Base-by-base conservation (phyloP, 2,888 invertebrate genomes). In the Eurytoma adleriae region DNA sequence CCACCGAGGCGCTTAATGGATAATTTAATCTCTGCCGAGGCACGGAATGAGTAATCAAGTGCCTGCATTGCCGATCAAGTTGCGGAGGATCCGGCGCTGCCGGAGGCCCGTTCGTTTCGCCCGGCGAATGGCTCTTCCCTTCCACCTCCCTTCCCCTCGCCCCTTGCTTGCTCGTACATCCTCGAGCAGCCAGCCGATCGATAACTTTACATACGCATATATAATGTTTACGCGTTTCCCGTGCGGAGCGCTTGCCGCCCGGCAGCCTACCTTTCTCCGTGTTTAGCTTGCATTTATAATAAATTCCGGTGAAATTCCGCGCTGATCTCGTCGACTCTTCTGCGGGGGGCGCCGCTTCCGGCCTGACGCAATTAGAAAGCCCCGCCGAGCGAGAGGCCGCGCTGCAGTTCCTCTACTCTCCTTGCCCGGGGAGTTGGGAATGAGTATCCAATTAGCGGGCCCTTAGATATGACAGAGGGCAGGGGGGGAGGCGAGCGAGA, bases 1-100 rank as follows among this genome's bases (percentile, higher is more conserved):
- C 79, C 69, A 67, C 83, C 73, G 73, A 81, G 82, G 81, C 82
- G 81, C 77, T 81, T 84, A 83, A 83, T 83, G 81, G 84, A 84
- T 84, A 83, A 84, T 84, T 84, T 84, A 85, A 82, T 78, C 78
- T 73, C 69, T 64, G 74, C 61, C 78, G 40, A 74, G 73, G 68
- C 70, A 30, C 64, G 64, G 69, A 69, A 69, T 74, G 74, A 79
- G 74, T 75, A 79, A 79, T 79, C 74, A 74, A 74, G 50, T 69
- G 20, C 27, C 59, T 69, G 73, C 66, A 70, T 74, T 40, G 70
- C 59, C 62, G 61, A 78, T 73, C 78, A 64, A 77, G 62, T 64
- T 69, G 67, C 66, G 57, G 56, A 75, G 67, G 75, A 75, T 59
- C 66, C 66, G 66, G 40, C 5, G 7, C 16, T 1, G 30, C 12